phyloP scores from a whole-genome alignment of 2,888 invertebrate genomes.

The Bombylius major region DNA sequence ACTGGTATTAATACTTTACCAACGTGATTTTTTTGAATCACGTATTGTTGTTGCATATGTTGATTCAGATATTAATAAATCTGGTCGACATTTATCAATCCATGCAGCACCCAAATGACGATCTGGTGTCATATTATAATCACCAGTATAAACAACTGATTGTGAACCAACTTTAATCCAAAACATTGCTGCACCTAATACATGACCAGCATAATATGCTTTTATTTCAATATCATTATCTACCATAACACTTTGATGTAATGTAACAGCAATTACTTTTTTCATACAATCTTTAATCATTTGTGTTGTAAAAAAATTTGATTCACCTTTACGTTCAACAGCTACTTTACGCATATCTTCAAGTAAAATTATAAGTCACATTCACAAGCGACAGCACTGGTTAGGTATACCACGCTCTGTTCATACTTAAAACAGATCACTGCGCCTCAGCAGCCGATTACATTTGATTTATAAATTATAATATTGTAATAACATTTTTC shows the following conservation, averaged over 20 bases:
- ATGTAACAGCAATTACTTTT: conserved; percentile 89
- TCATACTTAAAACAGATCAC: no score
- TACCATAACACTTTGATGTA: conserved; percentile 95
- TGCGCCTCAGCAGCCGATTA: no score
- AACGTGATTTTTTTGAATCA: conserved; percentile 90
- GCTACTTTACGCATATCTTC: conserved; percentile 91
- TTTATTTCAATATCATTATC: conserved; percentile 95
- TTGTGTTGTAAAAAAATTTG: conserved; percentile 96
- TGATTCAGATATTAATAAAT: conserved; percentile 92
- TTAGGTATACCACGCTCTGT: no score
- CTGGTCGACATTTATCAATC: conserved; percentile 97
- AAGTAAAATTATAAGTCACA: conserved; percentile 79
- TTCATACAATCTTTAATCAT: conserved; percentile 99
- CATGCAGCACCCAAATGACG: conserved; percentile 96
- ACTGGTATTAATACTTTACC: conserved; percentile 99
- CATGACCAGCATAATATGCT: conserved; percentile 99
- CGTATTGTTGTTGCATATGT: conserved; percentile 99
- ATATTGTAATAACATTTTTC: no score
- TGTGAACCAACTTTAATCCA: conserved; percentile 92
- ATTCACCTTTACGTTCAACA: conserved; percentile 86
- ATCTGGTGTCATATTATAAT: conserved; percentile 99
- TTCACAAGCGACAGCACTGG: no score
- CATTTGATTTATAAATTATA: no score
- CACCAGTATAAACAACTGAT: conserved; percentile 96
- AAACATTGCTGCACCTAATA: conserved; percentile 98